Percentiles rank a stretch among this genome's conserved stretches.
Evolutionary conservation across 1,140 invertebrate genomes (phyloP).

Genomic region (Octopus bimaculoides): DNA sequence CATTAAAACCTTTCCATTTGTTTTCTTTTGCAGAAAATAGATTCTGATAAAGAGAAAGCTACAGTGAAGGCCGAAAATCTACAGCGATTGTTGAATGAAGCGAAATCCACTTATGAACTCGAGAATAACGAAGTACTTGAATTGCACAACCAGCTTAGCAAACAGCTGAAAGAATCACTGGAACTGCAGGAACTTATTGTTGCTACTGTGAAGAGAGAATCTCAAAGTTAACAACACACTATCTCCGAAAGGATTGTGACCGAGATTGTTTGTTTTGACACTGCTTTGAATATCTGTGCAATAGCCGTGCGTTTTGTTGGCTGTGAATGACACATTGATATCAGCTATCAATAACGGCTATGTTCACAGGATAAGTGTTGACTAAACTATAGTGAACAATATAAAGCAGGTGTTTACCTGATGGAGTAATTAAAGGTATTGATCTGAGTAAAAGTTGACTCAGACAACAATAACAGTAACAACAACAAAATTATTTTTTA

Average conservation of each 20-base stretch:
- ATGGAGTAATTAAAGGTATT: too few relatives aligned
- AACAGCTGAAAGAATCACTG: constrained; percentile 77
- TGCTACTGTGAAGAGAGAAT: constrained; percentile 42
- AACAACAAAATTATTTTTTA: too few relatives aligned
- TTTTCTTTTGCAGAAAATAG: constrained; percentile 59
- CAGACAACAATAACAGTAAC: too few relatives aligned
- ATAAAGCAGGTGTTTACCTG: too few relatives aligned
- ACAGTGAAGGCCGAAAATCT: constrained; percentile 71
- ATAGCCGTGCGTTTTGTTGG: too few relatives aligned
- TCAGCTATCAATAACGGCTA: too few relatives aligned
- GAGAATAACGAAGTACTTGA: constrained; percentile 81
- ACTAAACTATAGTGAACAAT: too few relatives aligned
- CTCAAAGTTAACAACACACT: constrained; percentile 33
- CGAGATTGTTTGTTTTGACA: too few relatives aligned
- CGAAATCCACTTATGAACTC: constrained; percentile 76
- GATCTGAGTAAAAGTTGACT: too few relatives aligned
- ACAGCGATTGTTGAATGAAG: constrained; percentile 80
- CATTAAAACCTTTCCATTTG: background rate
- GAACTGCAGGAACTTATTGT: constrained; percentile 50
- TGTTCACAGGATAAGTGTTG: too few relatives aligned
- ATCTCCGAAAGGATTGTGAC: background rate
- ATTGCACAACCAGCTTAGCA: constrained; percentile 77
- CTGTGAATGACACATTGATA: too few relatives aligned
- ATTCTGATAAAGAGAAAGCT: constrained; percentile 74
- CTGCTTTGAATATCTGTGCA: too few relatives aligned